Evolutionary conservation across 2,888 invertebrate species (phyloP).

Genomic region (Volucella inanis): DNA sequence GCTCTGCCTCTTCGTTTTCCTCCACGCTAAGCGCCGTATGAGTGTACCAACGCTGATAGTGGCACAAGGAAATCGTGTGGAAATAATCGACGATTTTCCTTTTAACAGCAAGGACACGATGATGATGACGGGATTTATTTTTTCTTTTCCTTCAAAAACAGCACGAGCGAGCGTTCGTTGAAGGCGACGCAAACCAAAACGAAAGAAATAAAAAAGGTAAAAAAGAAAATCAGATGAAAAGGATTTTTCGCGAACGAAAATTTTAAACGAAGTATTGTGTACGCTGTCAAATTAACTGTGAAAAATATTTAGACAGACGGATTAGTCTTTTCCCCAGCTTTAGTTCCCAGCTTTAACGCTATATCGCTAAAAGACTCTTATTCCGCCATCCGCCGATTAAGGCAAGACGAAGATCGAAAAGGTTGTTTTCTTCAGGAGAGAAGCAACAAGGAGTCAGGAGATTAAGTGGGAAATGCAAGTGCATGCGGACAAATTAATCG

Average conservation of each 20-base stretch:
- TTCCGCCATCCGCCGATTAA: slow-evolving; percentile 49
- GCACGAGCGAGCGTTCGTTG: background rate
- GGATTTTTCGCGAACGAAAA: slow-evolving; percentile 59
- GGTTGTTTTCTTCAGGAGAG: slow-evolving; percentile 31
- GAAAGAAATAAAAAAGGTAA: slow-evolving; percentile 1
- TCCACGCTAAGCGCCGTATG: slow-evolving; percentile 13
- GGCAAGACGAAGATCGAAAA: slow-evolving; percentile 72
- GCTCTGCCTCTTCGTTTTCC: background rate
- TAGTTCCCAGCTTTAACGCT: slow-evolving; percentile 32
- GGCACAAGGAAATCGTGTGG: slow-evolving; percentile 75
- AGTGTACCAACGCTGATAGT: slow-evolving; percentile 55
- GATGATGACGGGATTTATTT: slow-evolving; percentile 3
- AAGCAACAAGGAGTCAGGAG: slow-evolving; percentile 70
- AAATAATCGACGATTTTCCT: slow-evolving; percentile 75
- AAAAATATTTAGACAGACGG: slow-evolving; percentile 75
- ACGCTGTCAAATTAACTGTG: slow-evolving; percentile 75
- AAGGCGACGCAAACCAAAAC: slow-evolving; percentile 10
- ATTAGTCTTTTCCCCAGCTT: slow-evolving; percentile 65
- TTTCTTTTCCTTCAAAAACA: background rate
- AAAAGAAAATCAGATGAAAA: slow-evolving; percentile 24
- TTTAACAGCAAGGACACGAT: slow-evolving; percentile 52
- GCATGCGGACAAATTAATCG: slow-evolving; percentile 67
- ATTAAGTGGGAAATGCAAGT: slow-evolving; percentile 63
- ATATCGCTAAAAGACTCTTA: slow-evolving; percentile 21
- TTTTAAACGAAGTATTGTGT: slow-evolving; percentile 74